Evolutionary conservation across 2,888 invertebrate species (phyloP).

Genomic region (Oscheius sp.): DNA sequence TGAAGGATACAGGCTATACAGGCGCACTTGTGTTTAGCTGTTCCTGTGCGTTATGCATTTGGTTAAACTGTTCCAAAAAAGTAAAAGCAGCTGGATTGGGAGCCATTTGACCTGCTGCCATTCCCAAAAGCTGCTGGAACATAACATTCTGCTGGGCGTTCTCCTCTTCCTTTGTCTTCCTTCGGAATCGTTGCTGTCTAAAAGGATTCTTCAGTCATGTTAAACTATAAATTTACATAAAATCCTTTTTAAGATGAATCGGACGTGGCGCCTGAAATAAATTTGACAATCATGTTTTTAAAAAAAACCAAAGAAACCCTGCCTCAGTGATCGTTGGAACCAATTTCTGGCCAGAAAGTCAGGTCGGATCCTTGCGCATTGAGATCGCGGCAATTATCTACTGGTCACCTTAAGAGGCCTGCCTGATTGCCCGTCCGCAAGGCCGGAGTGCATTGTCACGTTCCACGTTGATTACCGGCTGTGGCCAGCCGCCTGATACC

Average conservation of each 20-base stretch:
- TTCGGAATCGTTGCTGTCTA: constrained; percentile 68
- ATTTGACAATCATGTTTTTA: not conserved
- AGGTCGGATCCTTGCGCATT: no score
- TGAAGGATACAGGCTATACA: not conserved
- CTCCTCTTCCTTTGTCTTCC: constrained; percentile 58
- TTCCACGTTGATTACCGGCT: constrained; percentile 20
- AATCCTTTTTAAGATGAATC: constrained; percentile 69
- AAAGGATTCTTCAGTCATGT: no score
- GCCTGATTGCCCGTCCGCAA: constrained; percentile 22
- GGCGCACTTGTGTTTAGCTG: constrained; percentile 42
- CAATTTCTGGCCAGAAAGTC: constrained; percentile 16
- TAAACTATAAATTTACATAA: no score
- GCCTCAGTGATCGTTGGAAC: constrained; percentile 9
- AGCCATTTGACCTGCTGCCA: constrained; percentile 29
- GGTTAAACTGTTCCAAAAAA: constrained; percentile 52
- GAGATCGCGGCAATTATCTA: constrained; percentile 24
- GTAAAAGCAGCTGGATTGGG: constrained; percentile 32
- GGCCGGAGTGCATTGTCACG: constrained; percentile 27
- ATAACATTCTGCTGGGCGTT: constrained; percentile 38
- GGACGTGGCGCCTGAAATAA: constrained; percentile 68
- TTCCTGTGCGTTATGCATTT: constrained; percentile 44
- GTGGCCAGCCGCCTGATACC: constrained; percentile 4
- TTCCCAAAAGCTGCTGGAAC: constrained; percentile 33
- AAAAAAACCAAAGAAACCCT: not conserved
- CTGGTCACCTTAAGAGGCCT: constrained; percentile 28